Evolutionary conservation across 2,113 vertebrate species (phyloP).

Genomic region (Lepus timidus): DNA sequence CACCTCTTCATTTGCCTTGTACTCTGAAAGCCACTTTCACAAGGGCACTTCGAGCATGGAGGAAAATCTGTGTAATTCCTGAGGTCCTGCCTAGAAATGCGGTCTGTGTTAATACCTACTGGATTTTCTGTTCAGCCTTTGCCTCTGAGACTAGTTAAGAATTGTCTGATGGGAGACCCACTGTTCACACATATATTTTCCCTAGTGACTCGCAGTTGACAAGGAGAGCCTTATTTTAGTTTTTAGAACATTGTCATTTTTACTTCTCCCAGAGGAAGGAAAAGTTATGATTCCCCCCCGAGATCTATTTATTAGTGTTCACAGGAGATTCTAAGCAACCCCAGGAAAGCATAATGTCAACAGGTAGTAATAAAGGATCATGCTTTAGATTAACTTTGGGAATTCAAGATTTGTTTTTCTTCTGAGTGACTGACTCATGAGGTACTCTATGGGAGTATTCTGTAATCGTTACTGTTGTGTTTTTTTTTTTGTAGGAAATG

Average conservation of each 20-base stretch:
- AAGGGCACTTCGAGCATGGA: neutral
- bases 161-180: neutral
- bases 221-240: neutral
- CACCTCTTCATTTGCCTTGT: neutral
- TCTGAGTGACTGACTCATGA: conserved; percentile 57
- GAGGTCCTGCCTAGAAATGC: neutral
- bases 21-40: neutral
- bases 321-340: conserved; percentile 10
- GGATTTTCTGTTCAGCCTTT: neutral
- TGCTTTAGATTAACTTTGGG: conserved; percentile 49
- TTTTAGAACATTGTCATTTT: conserved; percentile 22
- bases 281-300: neutral
- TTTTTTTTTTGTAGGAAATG: conserved; percentile 62
- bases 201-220: neutral
- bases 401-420: conserved; percentile 60
- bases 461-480: conserved; percentile 63
- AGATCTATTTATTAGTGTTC: conserved; percentile 9
- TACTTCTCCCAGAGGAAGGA: neutral
- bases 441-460: conserved; percentile 51
- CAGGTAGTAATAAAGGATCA: conserved; percentile 28
- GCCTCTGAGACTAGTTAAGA: conserved; percentile 1
- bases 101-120: neutral
- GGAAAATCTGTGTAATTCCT: neutral
- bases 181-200: neutral
- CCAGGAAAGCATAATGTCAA: neutral